A percentile compares a stretch with the other conserved stretches of the same genome.
Conservation (phyloP, 2,888 invertebrate genomes). For the Apotomis capreana region DNA sequence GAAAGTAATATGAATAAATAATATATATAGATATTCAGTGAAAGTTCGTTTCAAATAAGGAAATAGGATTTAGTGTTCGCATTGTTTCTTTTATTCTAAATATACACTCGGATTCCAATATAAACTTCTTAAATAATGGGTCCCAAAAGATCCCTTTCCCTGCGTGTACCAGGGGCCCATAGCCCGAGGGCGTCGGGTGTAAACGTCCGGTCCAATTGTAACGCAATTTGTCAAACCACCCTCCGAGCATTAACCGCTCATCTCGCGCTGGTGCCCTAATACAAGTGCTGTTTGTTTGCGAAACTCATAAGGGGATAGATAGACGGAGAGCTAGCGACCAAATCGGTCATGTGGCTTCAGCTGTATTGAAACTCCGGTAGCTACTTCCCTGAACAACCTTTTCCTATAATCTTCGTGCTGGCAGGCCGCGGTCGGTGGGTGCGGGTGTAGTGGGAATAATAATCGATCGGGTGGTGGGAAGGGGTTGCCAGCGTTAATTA, state of each 20-base stretch:
- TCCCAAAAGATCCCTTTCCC: constrained; percentile 13
- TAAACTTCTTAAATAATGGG: constrained; percentile 27
- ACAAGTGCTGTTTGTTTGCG: constrained; percentile 36
- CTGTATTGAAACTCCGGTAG: no score
- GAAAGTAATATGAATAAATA: no score
- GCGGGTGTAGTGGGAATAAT: no score
- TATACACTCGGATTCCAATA: constrained; percentile 5
- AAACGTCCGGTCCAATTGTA: constrained; percentile 55
- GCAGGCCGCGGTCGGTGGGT: no score
- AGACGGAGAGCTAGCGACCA: no score
- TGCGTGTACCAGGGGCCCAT: constrained; percentile 27
- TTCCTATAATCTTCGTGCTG: no score
- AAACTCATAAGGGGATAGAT: constrained; percentile 28
- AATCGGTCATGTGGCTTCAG: no score
- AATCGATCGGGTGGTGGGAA: no score
- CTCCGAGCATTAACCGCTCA: constrained; percentile 43
- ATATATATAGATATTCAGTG: no score
- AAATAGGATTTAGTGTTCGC: background rate
- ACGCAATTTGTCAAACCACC: constrained; percentile 69
- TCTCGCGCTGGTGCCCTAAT: constrained; percentile 34
- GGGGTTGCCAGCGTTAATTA: no score
- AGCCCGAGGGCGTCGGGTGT: constrained; percentile 40
- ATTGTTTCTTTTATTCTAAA: background rate
- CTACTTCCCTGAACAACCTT: no score
- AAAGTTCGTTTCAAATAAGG: background rate